phyloP scores from a whole-genome alignment of 2,888 invertebrate genomes.

The Branchipolynoe longqiensis region DNA sequence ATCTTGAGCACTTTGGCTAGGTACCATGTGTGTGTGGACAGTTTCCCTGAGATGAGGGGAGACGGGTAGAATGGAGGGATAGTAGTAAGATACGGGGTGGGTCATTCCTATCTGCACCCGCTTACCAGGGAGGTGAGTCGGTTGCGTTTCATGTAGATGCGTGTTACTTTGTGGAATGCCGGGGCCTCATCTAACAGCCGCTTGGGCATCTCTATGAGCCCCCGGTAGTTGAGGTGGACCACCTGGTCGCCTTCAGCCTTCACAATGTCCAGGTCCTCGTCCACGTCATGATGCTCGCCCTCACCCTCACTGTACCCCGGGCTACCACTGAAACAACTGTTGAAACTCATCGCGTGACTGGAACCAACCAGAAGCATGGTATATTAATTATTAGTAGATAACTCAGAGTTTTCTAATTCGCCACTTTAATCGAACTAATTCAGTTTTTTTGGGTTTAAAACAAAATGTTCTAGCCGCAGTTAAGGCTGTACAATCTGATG shows the following conservation, averaged over 20 bases:
- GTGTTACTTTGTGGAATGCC: conserved; percentile 28
- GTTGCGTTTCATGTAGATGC: conserved; percentile 56
- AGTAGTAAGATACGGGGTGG: background rate
- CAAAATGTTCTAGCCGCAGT: too few species aligned
- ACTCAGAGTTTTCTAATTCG: too few species aligned
- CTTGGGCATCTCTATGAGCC: conserved; percentile 32
- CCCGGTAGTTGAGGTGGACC: conserved; percentile 47
- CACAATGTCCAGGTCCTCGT: conserved; percentile 45
- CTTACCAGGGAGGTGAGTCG: conserved; percentile 44
- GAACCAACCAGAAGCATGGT: background rate
- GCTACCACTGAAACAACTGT: conserved; percentile 18
- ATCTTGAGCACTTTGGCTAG: too few species aligned
- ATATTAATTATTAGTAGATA: too few species aligned
- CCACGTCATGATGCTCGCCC: conserved; percentile 9
- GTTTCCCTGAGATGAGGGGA: too few species aligned
- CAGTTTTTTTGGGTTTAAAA: too few species aligned
- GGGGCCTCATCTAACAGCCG: conserved; percentile 7
- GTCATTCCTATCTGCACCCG: background rate
- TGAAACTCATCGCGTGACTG: background rate
- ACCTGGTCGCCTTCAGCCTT: conserved; percentile 34
- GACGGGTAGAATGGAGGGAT: too few species aligned
- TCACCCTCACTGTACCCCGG: conserved; percentile 43
- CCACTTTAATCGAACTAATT: too few species aligned
- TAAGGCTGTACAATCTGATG: too few species aligned
- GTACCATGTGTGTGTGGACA: too few species aligned